Evolutionary conservation across 2,888 invertebrate species (phyloP), one percentile per base, ranked within the genome.

Genomic region (Prionchulus punctatus): DNA sequence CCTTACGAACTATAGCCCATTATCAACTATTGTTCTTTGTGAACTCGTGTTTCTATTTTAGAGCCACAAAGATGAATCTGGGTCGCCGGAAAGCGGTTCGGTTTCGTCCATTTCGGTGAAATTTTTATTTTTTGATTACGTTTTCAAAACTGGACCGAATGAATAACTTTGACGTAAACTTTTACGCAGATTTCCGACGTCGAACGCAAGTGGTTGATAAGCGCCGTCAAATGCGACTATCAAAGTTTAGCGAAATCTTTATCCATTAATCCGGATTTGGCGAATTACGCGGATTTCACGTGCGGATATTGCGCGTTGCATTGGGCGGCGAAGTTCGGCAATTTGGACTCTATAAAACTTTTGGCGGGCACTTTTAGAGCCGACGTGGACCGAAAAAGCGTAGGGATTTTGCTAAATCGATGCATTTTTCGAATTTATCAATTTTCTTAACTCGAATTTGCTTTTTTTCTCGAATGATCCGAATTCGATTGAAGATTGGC

Each of bases 311-410:
- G 88, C 62, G 91, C 90, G 54, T 78, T 94, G 66, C 92, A 94
- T 73, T 92, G 91, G 91, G 92, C 87, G 59, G 88, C 90, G 60
- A 92, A 92, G 74, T 86, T 88, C 66, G 91, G 91, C 1, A 85
- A 89, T 70, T 81, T 82, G 70, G 85, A 91, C 70, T 81, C 91
- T 62, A 83, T 91, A 56, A 92, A 92, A 75, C 77, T 90, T 60
- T 80, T 92, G 65, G 89, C 90, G 27, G 89, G 90, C n/a, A 82
- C 82, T 1, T 82, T 85, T 67, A 81, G 81, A 66, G 81, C 83
- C n/a, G 80, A 83, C 62, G 84, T 89, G 60, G 87, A 91, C 75
- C 82, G 82, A 62, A 82, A 82, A 72, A 85, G 91, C 77, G 90
- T 91, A 75, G 80, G 79, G 58, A 12, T 21, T 36, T 36, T 36